Base-by-base conservation (phyloP, 2,888 invertebrate species). In the Mycalesis mineus region DNA sequence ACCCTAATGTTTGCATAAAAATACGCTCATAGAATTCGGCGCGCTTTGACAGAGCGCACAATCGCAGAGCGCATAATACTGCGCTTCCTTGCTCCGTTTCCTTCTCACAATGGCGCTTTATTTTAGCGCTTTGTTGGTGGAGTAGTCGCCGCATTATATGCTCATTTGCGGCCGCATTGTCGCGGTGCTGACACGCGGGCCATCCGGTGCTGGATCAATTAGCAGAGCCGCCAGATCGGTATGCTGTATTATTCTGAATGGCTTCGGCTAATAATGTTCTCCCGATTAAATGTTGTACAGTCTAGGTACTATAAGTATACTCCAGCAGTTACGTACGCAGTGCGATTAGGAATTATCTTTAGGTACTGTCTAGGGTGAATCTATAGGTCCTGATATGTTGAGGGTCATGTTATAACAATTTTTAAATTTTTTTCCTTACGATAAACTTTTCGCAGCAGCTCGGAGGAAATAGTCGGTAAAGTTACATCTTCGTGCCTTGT, bases 171-270 rank as follows among this genome's bases (percentile, higher is more conserved):
- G 70, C 58, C 53, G 69, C 70, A 78, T 82, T 80, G 71, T 75
- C 66, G 63, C 53, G 64, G 69, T 74, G 73, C 79, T 75, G 84
- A 84, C 85, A 84, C 84, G 79, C 66, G 70, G 68, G 66, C 71
- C 74, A 82, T 84, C 84, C 84, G 78, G 76, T 61, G 71, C 60
- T 48, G 64, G 68, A 78, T 78, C 85, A 82, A 85, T 86, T 85
- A 84, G 85, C 84, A 62, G 70, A 28, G 45, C 29, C 31, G 14
- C 31, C 29, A 14, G 3, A 22, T 22, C 22, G 22, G 22, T 5
- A 22, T 22, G 9, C 36, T 1, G 33, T 9, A 11, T 36, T 1
- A 4, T 11, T 11, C 11, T 36, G 36, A 36, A 11, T 11, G 11
- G 36, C 36, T 11, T 36, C 36, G 36, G 36, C 36, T 9, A 4